Evolutionary conservation across 1,140 invertebrate species (phyloP).

Genomic region (Matsumurasca onukii): DNA sequence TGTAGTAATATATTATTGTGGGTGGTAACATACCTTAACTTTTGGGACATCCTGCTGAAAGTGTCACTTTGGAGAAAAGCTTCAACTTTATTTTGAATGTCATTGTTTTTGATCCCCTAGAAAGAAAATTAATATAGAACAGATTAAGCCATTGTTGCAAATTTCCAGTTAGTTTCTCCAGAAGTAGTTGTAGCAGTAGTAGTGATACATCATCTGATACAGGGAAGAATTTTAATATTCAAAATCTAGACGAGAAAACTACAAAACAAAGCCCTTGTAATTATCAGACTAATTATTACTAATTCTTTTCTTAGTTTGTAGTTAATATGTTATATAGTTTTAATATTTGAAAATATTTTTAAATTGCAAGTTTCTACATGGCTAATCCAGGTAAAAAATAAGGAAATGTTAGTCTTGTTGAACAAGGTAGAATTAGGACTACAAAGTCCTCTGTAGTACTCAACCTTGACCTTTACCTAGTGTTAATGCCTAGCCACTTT

Average conservation of each 20-base stretch:
- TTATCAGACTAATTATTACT: neutral
- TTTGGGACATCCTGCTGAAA: no score
- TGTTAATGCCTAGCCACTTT: no score
- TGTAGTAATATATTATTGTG: no score
- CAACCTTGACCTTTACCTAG: no score
- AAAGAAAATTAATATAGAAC: neutral
- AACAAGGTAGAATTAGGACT: no score
- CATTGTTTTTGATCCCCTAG: neutral
- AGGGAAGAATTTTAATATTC: no score
- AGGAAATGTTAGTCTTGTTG: no score
- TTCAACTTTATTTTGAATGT: constrained; percentile 3
- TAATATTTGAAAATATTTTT: neutral
- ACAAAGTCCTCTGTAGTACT: no score
- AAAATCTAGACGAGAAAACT: no score
- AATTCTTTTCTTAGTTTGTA: neutral
- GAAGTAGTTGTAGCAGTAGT: neutral
- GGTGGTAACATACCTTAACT: no score
- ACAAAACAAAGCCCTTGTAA: neutral
- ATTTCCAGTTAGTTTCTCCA: neutral
- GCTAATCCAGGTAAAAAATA: neutral
- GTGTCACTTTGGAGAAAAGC: no score
- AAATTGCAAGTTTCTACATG: neutral
- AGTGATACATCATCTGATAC: no score
- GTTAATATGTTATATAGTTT: neutral
- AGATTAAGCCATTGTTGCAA: neutral